A percentile compares a stretch with the other conserved stretches of the same genome.
Evolutionary conservation across 2,113 vertebrate genomes (phyloP).

Genomic region (Melanostigma gelatinosum): DNA sequence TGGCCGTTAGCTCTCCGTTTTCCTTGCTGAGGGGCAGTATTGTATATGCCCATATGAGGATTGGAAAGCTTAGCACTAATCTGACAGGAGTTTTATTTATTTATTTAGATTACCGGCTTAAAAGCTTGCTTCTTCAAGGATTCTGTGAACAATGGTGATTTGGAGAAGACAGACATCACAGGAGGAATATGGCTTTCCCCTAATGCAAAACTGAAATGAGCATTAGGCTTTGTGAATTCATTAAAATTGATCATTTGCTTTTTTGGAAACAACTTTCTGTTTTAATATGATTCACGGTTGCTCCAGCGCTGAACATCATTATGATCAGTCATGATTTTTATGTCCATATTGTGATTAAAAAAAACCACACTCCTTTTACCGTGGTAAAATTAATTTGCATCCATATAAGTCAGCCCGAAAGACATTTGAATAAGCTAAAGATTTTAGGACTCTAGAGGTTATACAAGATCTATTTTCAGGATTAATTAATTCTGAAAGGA

Average conservation of each 20-base stretch:
- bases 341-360: neutral
- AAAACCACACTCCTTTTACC: neutral
- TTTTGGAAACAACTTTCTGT: neutral
- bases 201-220: neutral
- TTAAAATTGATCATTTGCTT: neutral
- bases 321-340: neutral
- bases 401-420: neutral
- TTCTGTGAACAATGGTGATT: neutral
- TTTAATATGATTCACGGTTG: neutral
- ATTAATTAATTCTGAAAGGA: conserved; percentile 1
- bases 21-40: neutral
- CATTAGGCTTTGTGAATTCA: neutral
- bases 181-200: neutral
- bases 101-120: conserved; percentile 1
- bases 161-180: neutral
- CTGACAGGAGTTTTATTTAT: neutral
- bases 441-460: neutral
- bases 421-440: neutral
- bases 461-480: conserved; percentile 5
- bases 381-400: neutral
- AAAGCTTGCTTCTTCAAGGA: neutral
- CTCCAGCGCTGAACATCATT: neutral
- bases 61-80: neutral
- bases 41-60: neutral
- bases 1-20: neutral